Evolutionary conservation across 2,888 invertebrate genomes (phyloP).

Genomic region (Dryomyza anilis): DNA sequence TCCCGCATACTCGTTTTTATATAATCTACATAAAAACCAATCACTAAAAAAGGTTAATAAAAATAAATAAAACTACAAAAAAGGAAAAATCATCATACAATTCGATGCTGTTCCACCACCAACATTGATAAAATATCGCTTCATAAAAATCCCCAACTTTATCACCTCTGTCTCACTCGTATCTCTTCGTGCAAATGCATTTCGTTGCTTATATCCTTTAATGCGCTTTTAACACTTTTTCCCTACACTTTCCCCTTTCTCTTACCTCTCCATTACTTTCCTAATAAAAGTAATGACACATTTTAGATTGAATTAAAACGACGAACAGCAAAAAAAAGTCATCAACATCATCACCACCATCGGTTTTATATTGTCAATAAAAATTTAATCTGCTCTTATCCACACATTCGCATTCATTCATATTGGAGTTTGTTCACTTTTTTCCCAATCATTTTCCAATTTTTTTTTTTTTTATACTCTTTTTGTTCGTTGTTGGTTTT

Average conservation of each 20-base stretch:
- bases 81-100: not conserved
- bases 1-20: not conserved
- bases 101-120: not conserved
- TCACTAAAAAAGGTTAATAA: conserved; percentile 27
- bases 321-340: no score
- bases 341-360: no score
- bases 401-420: conserved; percentile 22
- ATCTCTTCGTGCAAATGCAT: not conserved
- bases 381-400: conserved; percentile 49
- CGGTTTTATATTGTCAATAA: conserved; percentile 46
- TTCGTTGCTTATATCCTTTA: not conserved
- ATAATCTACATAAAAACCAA: conserved; percentile 31
- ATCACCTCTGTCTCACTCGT: conserved; percentile 28
- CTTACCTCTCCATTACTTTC: not conserved
- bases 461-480: not conserved
- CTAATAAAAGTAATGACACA: not conserved
- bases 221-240: not conserved
- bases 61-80: conserved; percentile 14
- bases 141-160: conserved; percentile 30
- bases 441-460: conserved; percentile 36
- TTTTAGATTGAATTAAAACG: no score
- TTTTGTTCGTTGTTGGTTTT: not conserved
- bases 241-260: not conserved
- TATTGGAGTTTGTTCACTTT: not conserved
- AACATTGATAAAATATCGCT: conserved; percentile 29